These are phyloP conservation scores for Pristiophorus japonicus DNA, from an alignment of 2,113 vertebrate genomes.

Conservation along the genomic window DNA sequence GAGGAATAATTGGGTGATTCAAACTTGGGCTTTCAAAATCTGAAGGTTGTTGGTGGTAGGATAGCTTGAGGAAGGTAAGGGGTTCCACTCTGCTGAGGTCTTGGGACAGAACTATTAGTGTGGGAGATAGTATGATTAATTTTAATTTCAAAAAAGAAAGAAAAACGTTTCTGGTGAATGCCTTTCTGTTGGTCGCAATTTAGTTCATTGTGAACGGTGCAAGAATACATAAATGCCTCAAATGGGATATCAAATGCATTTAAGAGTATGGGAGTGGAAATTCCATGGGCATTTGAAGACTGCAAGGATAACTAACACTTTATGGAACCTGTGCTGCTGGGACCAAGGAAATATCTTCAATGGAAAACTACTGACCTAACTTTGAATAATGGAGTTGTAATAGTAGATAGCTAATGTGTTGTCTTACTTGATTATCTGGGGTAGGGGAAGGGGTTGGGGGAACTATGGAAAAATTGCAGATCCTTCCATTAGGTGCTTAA, in stretches of 20 bases:
- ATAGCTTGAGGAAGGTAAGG: not conserved
- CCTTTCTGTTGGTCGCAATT: not conserved
- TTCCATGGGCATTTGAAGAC: not conserved
- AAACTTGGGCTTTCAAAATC: not conserved
- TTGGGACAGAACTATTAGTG: not conserved
- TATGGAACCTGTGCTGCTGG: not conserved
- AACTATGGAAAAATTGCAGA: not conserved
- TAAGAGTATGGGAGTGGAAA: not conserved
- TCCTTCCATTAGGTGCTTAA: not conserved
- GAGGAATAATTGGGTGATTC: not conserved
- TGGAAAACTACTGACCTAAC: not conserved
- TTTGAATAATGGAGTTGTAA: not conserved
- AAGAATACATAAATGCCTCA: not conserved
- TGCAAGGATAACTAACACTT: not conserved
- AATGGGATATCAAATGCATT: not conserved
- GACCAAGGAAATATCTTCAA: not conserved
- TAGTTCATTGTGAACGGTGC: not conserved
- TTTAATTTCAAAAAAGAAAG: not conserved
- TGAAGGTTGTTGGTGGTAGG: not conserved
- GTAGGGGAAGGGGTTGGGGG: too few species aligned
- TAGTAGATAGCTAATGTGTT: not conserved
- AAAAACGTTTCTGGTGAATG: not conserved
- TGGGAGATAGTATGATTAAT: not conserved
- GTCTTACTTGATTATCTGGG: not conserved
- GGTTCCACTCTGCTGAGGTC: not conserved